Base-by-base conservation (phyloP, 2,113 vertebrate genomes). In the Megalops atlanticus region DNA sequence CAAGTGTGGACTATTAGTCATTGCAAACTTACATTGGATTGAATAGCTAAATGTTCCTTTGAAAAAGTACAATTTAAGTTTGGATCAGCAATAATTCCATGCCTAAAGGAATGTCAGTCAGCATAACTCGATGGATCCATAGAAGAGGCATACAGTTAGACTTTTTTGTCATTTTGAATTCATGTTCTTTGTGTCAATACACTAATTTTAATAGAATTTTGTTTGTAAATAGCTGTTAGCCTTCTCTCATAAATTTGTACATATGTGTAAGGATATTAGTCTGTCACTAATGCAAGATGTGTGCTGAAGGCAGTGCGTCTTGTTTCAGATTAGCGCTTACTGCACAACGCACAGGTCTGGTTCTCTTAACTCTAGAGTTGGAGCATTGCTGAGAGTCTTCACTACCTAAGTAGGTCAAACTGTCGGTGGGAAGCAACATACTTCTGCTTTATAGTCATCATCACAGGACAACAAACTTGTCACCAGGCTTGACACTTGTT, bases 401-500 rank as follows among this genome's bases (percentile, higher is more conserved):
- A 80, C 81, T 69, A 89, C 92, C 90, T 92, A 94, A 94, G 92
- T 94, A 94, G 93, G 93, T 94, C 93, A 94, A 94, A 93, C 93
- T 93, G 91, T 92, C 90, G 84, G 92, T 91, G 92, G 92, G 88
- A 93, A 91, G 92, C 87, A 92, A 92, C 91, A 92, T 92, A 91
- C 93, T 92, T 93, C 92, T 92, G 93, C 92, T 93, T 94, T 93
- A 92, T 92, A 86, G 91, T 93, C 93, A 93, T 94, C 93, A 93
- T 94, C 92, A 93, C 91, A 92, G 90, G 89, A 94, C 94, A 94
- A 94, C 93, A 93, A 93, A 94, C 92, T 92, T 93, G 94, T 94
- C 93, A 94, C 92, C 91, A 85, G 31, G 92, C 92, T 88, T 94
- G 93, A 94, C 92, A 91, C 90, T 90, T 93, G 91, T 93, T 93